Base-by-base conservation (phyloP, 2,797 vertebrate genomes). In the Coregonus suidteri region DNA sequence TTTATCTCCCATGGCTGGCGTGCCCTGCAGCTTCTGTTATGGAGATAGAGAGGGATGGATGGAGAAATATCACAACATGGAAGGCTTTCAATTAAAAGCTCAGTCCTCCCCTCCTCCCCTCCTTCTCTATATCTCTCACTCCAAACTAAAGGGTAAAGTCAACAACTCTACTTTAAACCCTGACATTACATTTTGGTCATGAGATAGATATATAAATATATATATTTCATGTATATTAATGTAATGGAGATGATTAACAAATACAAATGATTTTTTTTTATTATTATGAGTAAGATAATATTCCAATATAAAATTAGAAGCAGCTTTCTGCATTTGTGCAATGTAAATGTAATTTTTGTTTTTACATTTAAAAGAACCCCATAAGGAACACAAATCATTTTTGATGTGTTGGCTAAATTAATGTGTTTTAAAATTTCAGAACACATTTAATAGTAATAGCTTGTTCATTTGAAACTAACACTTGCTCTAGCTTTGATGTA, bases 1-100 rank as follows among this genome's bases (percentile, higher is more conserved):
- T 94, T 92, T 94, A 94, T 94, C 93, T 94, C 91, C 88, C 79
- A 84, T 79, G 91, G 92, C 92, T 90, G 91, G 90, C 82, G 88
- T 92, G 92, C 91, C 94, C 92, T 65, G 86, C 88, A 83, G 94
- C 93, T 89, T 92, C 91, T 88, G 91, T 93, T 93, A 37, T 18
- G n/a, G 69, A 71, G 41, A 71, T 31, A 51, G 71, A 67, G 91
- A 47, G 41, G 52, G 64, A 69, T 67, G 18, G 82, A 81, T 69
- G 75, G 86, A 89, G 91, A 89, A 92, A 93, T 90, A 91, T 89
- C 88, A 91, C 89, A 47, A 47, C 11, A 91, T 41, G 80, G 89
- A 92, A 87, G 87, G 81, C 75, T 86, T 94, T 94, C 92, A 94
- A 92, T 94, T 94, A 93, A 92, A 92, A 75, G 73, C 81, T 73